Conservation (phyloP, 2,888 invertebrate species). For the Melipona beecheii region DNA sequence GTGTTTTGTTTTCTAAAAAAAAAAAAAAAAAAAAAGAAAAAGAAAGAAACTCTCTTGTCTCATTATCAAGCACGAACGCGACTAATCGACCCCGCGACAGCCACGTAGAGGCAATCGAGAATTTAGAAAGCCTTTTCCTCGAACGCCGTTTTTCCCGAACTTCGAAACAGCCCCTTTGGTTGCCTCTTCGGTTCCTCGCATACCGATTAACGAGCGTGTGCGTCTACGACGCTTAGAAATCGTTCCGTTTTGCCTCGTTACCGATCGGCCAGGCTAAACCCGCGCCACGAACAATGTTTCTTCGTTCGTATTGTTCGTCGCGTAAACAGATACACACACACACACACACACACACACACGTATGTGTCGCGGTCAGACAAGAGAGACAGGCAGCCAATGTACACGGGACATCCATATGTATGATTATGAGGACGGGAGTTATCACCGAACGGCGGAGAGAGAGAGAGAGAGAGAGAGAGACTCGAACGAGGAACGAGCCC, state of each 20-base stretch:
- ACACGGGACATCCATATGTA: conserved; percentile 80
- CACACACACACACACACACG: background rate
- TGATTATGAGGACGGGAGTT: conserved; percentile 81
- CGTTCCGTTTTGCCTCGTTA: conserved; percentile 48
- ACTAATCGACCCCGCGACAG: conserved; percentile 22
- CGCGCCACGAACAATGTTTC: conserved; percentile 32
- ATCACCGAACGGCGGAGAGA: conserved; percentile 67
- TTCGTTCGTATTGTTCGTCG: conserved; percentile 49
- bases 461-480: conserved; percentile 19
- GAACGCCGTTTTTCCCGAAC: conserved; percentile 37
- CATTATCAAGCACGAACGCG: background rate
- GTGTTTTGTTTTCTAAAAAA: no score
- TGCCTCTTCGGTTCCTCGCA: conserved; percentile 25
- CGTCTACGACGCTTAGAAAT: conserved; percentile 51
- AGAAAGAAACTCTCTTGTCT: background rate
- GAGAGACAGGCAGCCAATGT: conserved; percentile 65
- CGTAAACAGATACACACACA: conserved; percentile 40
- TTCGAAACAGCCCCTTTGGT: conserved; percentile 46
- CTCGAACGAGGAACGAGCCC: conserved; percentile 69
- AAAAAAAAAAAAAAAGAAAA: background rate
- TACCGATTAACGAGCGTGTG: conserved; percentile 42
- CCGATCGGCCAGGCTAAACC: conserved; percentile 37
- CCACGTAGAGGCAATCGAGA: conserved; percentile 32
- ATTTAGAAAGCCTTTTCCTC: conserved; percentile 51
- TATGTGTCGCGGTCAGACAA: conserved; percentile 40